Evolutionary conservation across 2,797 vertebrate genomes (phyloP).

Genomic region (Salarias fasciatus): DNA sequence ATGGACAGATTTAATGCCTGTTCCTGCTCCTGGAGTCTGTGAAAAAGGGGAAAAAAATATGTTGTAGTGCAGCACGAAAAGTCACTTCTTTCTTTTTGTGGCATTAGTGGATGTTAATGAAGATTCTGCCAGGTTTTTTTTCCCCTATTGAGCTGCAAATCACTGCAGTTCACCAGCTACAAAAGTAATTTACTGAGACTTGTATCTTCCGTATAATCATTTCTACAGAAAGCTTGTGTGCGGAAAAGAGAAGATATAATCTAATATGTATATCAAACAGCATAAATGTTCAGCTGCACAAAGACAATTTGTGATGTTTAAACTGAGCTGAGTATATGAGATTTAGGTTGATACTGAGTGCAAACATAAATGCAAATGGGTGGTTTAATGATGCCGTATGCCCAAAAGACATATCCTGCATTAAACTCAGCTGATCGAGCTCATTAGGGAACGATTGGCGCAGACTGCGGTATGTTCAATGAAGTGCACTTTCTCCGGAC

Average conservation of each 20-base stretch:
- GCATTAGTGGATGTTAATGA: neutral
- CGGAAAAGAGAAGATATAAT: neutral
- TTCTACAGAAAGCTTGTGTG: neutral
- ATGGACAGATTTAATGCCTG: constrained; percentile 82
- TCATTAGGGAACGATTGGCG: no score
- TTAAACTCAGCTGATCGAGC: no score
- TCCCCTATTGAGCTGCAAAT: neutral
- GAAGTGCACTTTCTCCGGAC: no score
- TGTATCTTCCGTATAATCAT: constrained; percentile 1
- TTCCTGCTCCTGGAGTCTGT: constrained; percentile 90
- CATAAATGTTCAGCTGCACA: neutral
- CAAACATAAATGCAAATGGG: no score
- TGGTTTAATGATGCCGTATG: neutral
- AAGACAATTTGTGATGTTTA: neutral
- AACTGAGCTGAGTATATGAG: no score
- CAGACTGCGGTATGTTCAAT: no score
- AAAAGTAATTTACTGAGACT: constrained; percentile 1
- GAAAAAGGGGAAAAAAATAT: constrained; percentile 29
- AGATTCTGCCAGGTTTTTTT: neutral
- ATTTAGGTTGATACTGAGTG: no score
- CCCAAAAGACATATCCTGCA: no score
- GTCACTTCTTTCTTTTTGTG: neutral
- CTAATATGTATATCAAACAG: neutral
- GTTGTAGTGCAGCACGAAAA: constrained; percentile 1
- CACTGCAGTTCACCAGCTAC: neutral